These are phyloP conservation scores for Hypotaenidia okinawae DNA, from an alignment of 2,797 vertebrate species.

Conservation along the genomic window DNA sequence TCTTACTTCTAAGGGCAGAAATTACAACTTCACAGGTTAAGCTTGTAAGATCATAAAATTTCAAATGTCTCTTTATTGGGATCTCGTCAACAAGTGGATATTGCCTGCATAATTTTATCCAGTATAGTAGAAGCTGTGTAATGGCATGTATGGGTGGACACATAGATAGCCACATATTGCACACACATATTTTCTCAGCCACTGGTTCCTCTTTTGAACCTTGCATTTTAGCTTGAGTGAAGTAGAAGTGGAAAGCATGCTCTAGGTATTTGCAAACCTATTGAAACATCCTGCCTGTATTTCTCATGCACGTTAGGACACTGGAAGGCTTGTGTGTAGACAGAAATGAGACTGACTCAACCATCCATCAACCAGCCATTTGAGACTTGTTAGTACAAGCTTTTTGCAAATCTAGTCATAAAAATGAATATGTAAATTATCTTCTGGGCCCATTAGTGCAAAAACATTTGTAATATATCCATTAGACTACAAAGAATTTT, in stretches of 20 bases:
- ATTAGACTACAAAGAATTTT: neutral
- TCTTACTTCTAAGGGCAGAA: neutral
- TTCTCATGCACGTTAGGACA: neutral
- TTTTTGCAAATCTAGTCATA: neutral
- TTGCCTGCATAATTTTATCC: neutral
- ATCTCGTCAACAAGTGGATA: neutral
- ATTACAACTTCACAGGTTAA: neutral
- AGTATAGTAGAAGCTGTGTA: neutral
- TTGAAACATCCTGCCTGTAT: neutral
- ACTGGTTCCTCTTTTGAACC: neutral
- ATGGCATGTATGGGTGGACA: neutral
- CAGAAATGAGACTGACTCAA: neutral
- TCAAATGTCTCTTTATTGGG: neutral
- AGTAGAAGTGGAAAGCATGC: neutral
- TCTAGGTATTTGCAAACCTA: neutral
- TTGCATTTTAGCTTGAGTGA: neutral
- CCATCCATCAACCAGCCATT: neutral
- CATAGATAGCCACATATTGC: rapidly evolving
- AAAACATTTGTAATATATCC: neutral
- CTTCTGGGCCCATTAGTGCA: neutral
- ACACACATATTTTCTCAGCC: neutral
- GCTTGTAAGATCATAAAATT: neutral
- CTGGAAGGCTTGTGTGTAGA: neutral
- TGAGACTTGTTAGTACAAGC: neutral
- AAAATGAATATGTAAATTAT: neutral